A percentile compares a stretch with the other conserved stretches of the same genome.
phyloP scores from a whole-genome alignment of 2,888 invertebrate species.

The Ennomos erosarius region DNA sequence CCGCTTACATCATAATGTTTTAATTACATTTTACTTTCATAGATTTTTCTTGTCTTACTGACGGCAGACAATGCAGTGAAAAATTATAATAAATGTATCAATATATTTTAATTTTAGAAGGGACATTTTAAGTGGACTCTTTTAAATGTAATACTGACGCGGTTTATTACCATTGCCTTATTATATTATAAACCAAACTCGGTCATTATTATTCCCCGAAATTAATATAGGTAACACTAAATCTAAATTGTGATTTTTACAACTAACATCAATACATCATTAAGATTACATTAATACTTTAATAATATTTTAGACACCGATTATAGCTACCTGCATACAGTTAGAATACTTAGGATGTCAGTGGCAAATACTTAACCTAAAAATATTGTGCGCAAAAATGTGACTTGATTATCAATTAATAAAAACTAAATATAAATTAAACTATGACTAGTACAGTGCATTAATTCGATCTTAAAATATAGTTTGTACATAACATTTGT shows the following conservation, averaged over 20 bases:
- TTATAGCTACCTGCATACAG: constrained; percentile 35
- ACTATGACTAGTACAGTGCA: constrained; percentile 56
- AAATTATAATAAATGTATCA: too few relatives aligned
- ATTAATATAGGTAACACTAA: constrained; percentile 9
- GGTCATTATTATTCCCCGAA: constrained; percentile 3
- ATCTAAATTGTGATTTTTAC: constrained; percentile 20
- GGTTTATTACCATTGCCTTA: constrained; percentile 3
- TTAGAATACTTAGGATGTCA: not conserved
- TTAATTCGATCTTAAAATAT: constrained; percentile 49
- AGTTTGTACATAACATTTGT: constrained; percentile 53
- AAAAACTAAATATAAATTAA: constrained; percentile 46
- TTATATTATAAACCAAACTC: not conserved
- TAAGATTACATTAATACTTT: constrained; percentile 24
- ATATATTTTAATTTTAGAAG: too few relatives aligned
- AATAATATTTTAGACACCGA: constrained; percentile 6
- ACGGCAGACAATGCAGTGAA: too few relatives aligned
- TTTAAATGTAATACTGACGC: constrained; percentile 30
- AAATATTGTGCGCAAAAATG: constrained; percentile 37
- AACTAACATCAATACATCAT: constrained; percentile 40
- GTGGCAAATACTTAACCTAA: constrained; percentile 6
- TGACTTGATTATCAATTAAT: constrained; percentile 37
- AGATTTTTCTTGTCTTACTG: too few relatives aligned
- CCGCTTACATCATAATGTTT: too few relatives aligned
- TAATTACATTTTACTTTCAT: too few relatives aligned
- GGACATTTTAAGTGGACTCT: too few relatives aligned